These are phyloP conservation scores for Hemicrepidius hirtus DNA, from an alignment of 2,888 invertebrate species.

Conservation along the genomic window DNA sequence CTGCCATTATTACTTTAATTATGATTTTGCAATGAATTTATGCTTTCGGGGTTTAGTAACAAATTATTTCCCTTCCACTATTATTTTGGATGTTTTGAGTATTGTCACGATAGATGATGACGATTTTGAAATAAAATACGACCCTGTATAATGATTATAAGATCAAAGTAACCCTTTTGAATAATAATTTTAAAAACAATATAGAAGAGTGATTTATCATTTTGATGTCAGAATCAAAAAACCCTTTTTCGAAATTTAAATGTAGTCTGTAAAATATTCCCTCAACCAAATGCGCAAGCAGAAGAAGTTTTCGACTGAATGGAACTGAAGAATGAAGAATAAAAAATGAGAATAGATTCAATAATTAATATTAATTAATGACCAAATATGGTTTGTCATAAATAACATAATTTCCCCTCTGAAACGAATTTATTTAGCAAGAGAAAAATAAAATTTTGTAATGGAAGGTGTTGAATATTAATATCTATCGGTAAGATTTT, in stretches of 20 bases:
- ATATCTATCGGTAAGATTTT: conserved; percentile 12
- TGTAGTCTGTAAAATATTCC: conserved; percentile 43
- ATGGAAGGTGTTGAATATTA: conserved; percentile 32
- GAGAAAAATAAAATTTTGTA: conserved; percentile 7
- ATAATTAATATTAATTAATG: conserved; percentile 41
- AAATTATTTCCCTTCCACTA: too few relatives aligned
- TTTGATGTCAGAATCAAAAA: conserved; percentile 25
- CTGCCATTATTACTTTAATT: too few relatives aligned
- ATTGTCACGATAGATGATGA: too few relatives aligned
- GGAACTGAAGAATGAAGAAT: conserved; percentile 30
- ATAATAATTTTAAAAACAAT: neutral
- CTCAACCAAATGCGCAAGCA: conserved; percentile 44
- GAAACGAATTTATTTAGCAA: neutral
- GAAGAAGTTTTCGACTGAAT: conserved; percentile 27
- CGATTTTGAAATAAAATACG: too few relatives aligned
- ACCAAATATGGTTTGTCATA: neutral
- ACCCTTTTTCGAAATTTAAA: conserved; percentile 43
- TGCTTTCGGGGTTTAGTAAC: too few relatives aligned
- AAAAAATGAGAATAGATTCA: conserved; percentile 23
- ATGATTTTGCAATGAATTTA: too few relatives aligned
- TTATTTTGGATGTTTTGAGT: too few relatives aligned
- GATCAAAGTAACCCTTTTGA: too few relatives aligned
- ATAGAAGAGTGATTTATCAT: neutral
- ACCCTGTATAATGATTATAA: too few relatives aligned
- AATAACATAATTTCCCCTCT: conserved; percentile 15